phyloP scores from a whole-genome alignment of 92 coral and sea anemone genomes.

The Parazoanthus darwini region DNA sequence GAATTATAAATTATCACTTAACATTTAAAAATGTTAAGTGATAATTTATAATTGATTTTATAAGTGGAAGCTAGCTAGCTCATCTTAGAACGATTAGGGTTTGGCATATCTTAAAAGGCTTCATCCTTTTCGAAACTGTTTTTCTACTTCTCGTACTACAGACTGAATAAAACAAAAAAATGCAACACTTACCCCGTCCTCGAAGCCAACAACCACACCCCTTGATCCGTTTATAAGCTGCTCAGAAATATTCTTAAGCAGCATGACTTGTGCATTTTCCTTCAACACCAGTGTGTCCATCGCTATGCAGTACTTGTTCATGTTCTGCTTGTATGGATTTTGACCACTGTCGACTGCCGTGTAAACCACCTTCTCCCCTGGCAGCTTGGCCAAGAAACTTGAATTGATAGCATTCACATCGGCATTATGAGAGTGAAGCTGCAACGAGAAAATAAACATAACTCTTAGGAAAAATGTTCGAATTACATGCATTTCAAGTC shows the following conservation, averaged over 20 bases:
- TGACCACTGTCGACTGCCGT: constrained; percentile 55
- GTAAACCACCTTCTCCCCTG: constrained; percentile 52
- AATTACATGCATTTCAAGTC: too few relatives aligned
- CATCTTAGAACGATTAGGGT: too few relatives aligned
- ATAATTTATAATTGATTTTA: too few relatives aligned
- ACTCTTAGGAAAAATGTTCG: too few relatives aligned
- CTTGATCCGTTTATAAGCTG: constrained; percentile 69
- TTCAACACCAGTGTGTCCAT: constrained; percentile 64
- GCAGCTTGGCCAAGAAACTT: constrained; percentile 39
- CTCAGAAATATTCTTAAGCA: constrained; percentile 58
- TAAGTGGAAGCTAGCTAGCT: too few relatives aligned
- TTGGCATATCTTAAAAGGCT: too few relatives aligned
- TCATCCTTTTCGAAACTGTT: too few relatives aligned
- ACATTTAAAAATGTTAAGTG: too few relatives aligned
- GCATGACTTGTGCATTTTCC: constrained; percentile 66
- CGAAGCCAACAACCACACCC: constrained; percentile 62
- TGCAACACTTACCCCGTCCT: constrained; percentile 41
- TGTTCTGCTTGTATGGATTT: constrained; percentile 49
- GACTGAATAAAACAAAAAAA: too few relatives aligned
- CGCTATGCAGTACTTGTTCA: constrained; percentile 65
- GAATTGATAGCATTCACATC: constrained; percentile 58
- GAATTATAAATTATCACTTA: too few relatives aligned
- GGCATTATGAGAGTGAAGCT: constrained; percentile 66
- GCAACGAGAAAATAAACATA: neutral
- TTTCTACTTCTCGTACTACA: too few relatives aligned